Percentiles rank a stretch among this genome's conserved stretches.
These are phyloP conservation scores for Plestiodon gilberti DNA, from an alignment of 2,113 vertebrate genomes.

Conservation along the genomic window DNA sequence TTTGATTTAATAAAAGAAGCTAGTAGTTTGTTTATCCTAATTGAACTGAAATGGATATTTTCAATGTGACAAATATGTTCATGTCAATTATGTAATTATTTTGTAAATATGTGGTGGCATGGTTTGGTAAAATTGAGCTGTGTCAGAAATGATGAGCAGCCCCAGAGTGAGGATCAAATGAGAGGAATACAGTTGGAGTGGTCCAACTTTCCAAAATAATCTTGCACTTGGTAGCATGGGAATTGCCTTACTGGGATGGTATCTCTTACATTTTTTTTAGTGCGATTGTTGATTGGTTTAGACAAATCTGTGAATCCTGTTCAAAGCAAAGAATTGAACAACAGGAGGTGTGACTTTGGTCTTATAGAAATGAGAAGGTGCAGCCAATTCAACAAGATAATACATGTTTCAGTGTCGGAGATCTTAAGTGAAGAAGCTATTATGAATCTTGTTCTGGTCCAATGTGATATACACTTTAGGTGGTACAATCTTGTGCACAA, in stretches of 20 bases:
- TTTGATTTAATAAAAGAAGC: slow-evolving; percentile 7
- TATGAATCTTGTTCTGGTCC: neutral
- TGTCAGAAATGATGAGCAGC: neutral
- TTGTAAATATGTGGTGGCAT: neutral
- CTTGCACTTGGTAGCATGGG: neutral
- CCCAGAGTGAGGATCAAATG: neutral
- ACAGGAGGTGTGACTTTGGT: neutral
- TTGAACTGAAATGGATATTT: neutral
- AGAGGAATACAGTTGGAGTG: neutral
- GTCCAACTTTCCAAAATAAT: neutral
- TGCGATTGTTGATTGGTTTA: no score
- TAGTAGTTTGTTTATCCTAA: neutral
- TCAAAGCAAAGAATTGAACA: neutral
- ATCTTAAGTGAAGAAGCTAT: neutral
- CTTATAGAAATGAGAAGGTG: neutral
- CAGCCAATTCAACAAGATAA: neutral
- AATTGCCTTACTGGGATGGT: neutral
- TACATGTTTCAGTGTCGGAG: neutral
- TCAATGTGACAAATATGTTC: neutral
- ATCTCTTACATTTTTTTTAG: neutral
- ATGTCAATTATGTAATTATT: neutral
- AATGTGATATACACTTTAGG: neutral
- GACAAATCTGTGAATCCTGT: no score
- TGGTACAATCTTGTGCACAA: neutral
- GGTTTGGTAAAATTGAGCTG: neutral